phyloP scores from a whole-genome alignment of 2,113 vertebrate genomes.

The Pedetes capensis region DNA sequence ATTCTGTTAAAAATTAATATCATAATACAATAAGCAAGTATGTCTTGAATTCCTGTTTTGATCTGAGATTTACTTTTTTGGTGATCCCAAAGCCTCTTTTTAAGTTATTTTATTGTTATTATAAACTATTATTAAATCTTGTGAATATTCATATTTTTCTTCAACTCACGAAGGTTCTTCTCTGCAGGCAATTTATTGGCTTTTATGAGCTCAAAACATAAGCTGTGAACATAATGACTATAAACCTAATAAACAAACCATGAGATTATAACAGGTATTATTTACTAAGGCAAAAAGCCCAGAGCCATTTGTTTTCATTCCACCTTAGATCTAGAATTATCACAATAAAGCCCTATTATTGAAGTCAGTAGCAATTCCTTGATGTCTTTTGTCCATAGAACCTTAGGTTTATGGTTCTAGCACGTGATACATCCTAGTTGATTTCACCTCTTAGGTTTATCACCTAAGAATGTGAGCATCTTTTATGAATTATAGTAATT shows the following conservation, averaged over 20 bases:
- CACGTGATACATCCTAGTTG: neutral
- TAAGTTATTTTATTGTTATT: neutral
- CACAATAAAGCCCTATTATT: neutral
- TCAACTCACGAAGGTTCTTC: conserved; percentile 12
- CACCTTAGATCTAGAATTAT: neutral
- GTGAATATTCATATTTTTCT: neutral
- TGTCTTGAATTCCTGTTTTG: neutral
- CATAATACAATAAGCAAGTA: neutral
- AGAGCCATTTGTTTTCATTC: neutral
- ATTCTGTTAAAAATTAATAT: neutral
- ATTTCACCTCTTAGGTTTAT: neutral
- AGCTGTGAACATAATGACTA: neutral
- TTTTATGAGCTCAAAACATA: neutral
- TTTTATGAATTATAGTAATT: neutral
- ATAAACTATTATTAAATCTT: neutral
- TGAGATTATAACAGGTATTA: neutral
- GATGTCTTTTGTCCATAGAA: neutral
- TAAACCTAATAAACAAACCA: neutral
- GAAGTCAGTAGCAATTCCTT: neutral
- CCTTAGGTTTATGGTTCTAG: neutral
- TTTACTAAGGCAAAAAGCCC: neutral
- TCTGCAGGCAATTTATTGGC: neutral
- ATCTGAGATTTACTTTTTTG: neutral
- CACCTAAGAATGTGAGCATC: neutral
- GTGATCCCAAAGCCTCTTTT: neutral